Evolutionary conservation across 2,888 invertebrate species (phyloP).

Genomic region (Platyscelio sp.): DNA sequence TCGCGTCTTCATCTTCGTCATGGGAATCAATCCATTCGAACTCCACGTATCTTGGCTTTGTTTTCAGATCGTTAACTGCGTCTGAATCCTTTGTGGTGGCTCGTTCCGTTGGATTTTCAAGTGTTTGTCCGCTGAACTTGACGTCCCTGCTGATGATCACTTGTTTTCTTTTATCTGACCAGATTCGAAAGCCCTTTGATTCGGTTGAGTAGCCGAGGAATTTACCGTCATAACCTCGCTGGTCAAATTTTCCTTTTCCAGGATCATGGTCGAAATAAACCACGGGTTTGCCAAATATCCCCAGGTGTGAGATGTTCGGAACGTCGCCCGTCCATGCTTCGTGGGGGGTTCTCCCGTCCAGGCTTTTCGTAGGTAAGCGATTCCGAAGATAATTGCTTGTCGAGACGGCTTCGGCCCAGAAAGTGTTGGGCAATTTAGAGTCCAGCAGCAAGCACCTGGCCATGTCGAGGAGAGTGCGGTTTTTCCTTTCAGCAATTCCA

Average conservation of each 20-base stretch:
- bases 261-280: background rate
- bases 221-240: slow-evolving; percentile 2
- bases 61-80: background rate
- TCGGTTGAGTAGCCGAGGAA: slow-evolving; percentile 16
- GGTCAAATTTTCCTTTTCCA: background rate
- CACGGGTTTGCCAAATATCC: background rate
- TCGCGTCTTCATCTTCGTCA: background rate
- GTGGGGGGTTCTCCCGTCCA: background rate
- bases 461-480: slow-evolving; percentile 8
- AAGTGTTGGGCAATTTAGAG: background rate
- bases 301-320: background rate
- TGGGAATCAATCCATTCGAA: background rate
- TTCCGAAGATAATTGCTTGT: slow-evolving; percentile 1
- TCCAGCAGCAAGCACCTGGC: slow-evolving; percentile 14
- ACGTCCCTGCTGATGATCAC: slow-evolving; percentile 8
- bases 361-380: background rate
- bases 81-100: background rate
- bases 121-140: background rate
- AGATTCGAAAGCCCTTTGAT: slow-evolving; percentile 7
- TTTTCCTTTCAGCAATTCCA: slow-evolving; percentile 20
- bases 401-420: slow-evolving; percentile 3
- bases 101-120: no score
- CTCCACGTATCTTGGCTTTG: background rate
- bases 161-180: background rate
- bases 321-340: slow-evolving; percentile 3